These are phyloP conservation scores for Actinia tenebrosa DNA, from an alignment of 64 coral and sea anemone genomes.

Conservation along the genomic window DNA sequence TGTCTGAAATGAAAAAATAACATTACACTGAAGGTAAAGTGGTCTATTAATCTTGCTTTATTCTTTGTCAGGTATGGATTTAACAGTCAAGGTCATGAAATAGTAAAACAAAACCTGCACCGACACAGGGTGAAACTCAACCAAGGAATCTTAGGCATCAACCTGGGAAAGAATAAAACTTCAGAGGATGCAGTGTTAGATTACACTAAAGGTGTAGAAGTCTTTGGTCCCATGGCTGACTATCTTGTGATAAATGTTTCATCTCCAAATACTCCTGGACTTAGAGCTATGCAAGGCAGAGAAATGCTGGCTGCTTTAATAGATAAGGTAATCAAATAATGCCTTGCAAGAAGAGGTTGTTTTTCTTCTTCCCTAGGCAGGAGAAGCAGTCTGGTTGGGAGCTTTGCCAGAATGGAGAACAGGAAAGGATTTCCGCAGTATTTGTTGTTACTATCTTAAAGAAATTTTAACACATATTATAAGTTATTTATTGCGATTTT, in stretches of 20 bases:
- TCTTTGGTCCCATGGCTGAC: constrained; percentile 67
- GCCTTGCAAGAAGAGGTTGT: too few relatives aligned
- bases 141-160: constrained; percentile 76
- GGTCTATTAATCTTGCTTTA: background rate
- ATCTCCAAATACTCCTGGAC: constrained; percentile 88
- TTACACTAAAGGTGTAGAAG: constrained; percentile 72
- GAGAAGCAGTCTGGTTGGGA: too few relatives aligned
- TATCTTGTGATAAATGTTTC: constrained; percentile 95
- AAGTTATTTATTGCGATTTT: too few relatives aligned
- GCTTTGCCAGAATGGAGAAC: too few relatives aligned
- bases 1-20: too few relatives aligned
- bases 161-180: constrained; percentile 92
- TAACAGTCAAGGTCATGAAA: constrained; percentile 81
- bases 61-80: constrained; percentile 79
- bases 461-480: too few relatives aligned
- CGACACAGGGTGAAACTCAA: background rate
- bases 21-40: too few relatives aligned
- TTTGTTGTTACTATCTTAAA: too few relatives aligned
- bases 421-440: too few relatives aligned
- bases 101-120: constrained; percentile 42
- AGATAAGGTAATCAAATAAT: constrained; percentile 53
- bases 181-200: constrained; percentile 66
- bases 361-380: too few relatives aligned
- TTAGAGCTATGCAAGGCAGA: constrained; percentile 85
- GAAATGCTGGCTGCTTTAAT: constrained; percentile 68